phyloP scores from a whole-genome alignment of 2,113 vertebrate genomes.

The Emydura subglobosa region DNA sequence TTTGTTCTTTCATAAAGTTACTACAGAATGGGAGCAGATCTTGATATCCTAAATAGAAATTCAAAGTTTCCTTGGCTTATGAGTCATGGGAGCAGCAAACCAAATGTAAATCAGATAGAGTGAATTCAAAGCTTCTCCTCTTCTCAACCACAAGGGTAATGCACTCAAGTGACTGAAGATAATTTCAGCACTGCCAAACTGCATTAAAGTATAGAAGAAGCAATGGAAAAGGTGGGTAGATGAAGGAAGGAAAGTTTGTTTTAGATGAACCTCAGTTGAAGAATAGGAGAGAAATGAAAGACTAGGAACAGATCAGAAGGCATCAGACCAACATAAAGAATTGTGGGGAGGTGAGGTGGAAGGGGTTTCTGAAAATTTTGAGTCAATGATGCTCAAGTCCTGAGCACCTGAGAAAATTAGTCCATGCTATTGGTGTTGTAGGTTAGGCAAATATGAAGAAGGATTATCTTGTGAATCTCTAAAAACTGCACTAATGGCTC shows the following conservation, averaged over 20 bases:
- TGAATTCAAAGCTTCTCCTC: neutral
- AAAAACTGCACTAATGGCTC: neutral
- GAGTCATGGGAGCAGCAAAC: neutral
- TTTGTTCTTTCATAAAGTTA: neutral
- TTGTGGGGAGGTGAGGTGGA: neutral
- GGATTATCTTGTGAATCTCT: neutral
- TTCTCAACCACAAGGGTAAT: neutral
- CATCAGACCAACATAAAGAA: neutral
- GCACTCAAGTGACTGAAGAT: neutral
- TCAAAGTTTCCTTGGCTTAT: neutral
- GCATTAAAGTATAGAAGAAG: neutral
- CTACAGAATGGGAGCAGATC: neutral
- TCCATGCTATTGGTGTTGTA: neutral
- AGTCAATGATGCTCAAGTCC: slow-evolving; percentile 47
- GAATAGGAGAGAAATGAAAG: neutral
- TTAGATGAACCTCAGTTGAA: neutral
- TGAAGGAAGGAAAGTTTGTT: neutral
- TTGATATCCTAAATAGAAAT: neutral
- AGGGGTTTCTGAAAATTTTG: neutral
- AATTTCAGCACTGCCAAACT: neutral
- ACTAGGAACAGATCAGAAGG: neutral
- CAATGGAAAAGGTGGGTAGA: neutral
- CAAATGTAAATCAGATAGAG: neutral
- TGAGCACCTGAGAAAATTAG: neutral
- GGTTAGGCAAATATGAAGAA: neutral